Percentiles rank a stretch among this genome's conserved stretches.
Conservation (phyloP, 2,113 vertebrate genomes). For the Phaethornis superciliosus region DNA sequence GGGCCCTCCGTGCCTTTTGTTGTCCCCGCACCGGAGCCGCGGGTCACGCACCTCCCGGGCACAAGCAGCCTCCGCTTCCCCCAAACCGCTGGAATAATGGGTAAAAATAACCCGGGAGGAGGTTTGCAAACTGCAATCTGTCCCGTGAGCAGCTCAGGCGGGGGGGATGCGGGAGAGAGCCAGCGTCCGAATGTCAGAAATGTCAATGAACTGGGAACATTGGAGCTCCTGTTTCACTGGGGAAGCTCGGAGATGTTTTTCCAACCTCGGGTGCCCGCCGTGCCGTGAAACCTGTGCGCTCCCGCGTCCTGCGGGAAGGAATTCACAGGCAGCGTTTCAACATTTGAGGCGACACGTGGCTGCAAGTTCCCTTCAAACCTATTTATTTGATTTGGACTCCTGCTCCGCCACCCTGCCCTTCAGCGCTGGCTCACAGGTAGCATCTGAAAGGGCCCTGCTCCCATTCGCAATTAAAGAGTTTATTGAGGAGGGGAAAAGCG, state of each 20-base stretch:
- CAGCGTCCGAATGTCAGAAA: background rate
- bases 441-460: constrained; percentile 44
- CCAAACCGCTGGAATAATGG: background rate
- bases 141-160: background rate
- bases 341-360: constrained; percentile 59
- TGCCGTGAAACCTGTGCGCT: background rate
- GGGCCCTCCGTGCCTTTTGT: background rate
- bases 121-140: background rate
- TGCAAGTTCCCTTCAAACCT: background rate
- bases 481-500: constrained; percentile 54
- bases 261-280: background rate
- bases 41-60: too few species aligned
- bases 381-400: constrained; percentile 44
- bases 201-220: background rate
- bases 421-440: constrained; percentile 6
- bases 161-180: background rate
- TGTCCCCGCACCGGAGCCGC: background rate
- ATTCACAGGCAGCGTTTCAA: background rate
- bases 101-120: background rate
- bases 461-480: constrained; percentile 52
- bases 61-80: too few species aligned
- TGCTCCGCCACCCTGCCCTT: background rate
- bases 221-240: background rate
- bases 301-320: background rate
- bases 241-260: background rate